phyloP scores from a whole-genome alignment of 1,140 invertebrate genomes.

The Ridgeia piscesae region DNA sequence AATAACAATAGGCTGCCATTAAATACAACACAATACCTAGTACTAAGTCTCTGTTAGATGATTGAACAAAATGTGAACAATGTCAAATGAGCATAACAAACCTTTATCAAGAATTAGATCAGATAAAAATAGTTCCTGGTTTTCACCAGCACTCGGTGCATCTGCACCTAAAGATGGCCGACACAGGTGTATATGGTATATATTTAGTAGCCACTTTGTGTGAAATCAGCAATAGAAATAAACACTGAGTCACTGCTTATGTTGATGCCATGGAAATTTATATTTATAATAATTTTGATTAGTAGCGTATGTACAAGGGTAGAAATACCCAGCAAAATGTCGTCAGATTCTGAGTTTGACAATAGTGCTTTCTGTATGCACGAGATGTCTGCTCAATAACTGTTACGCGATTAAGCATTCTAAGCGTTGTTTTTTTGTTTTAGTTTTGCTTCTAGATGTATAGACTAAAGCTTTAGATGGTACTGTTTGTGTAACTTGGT shows the following conservation, averaged over 20 bases:
- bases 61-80: not conserved
- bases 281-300: not conserved
- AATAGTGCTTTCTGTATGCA: not conserved
- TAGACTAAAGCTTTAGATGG: not conserved
- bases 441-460: not conserved
- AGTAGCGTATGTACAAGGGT: not conserved
- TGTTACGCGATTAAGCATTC: not conserved
- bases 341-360: not conserved
- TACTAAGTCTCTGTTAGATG: not conserved
- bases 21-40: not conserved
- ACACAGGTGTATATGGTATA: no score
- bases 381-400: not conserved
- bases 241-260: no score
- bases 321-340: not conserved
- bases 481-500: not conserved
- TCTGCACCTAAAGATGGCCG: no score
- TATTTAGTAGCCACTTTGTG: not conserved
- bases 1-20: not conserved
- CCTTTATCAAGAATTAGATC: no score
- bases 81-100: not conserved
- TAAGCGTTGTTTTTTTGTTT: not conserved
- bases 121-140: no score
- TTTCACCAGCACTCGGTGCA: no score
- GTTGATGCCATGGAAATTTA: not conserved
- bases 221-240: not conserved